Percentiles rank a stretch among this genome's conserved stretches.
phyloP scores from a whole-genome alignment of 2,888 invertebrate genomes.

The Chrysina gloriosa region DNA sequence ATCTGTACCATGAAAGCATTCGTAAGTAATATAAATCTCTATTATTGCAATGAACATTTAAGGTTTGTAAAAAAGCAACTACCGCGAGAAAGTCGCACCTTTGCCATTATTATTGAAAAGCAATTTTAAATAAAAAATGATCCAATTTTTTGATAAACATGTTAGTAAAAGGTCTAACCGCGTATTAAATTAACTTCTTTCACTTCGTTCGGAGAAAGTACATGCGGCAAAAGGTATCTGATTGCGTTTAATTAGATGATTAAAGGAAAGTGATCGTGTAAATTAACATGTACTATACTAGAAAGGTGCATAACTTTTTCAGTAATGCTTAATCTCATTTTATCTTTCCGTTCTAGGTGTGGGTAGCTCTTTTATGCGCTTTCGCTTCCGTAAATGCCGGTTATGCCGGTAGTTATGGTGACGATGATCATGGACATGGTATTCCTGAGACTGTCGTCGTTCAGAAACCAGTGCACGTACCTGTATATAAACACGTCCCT shows the following conservation, averaged over 20 bases:
- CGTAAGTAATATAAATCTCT: slow-evolving; percentile 33
- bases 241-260: neutral
- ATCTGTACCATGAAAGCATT: slow-evolving; percentile 41
- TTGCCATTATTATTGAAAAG: too few species aligned
- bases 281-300: neutral
- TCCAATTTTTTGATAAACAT: too few species aligned
- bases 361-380: slow-evolving; percentile 41
- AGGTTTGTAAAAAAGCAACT: neutral
- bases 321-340: neutral
- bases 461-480: slow-evolving; percentile 72
- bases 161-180: too few species aligned
- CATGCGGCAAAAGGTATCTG: neutral
- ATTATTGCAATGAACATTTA: neutral
- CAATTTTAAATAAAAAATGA: too few species aligned
- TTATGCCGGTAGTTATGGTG: slow-evolving; percentile 42
- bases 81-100: neutral
- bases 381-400: slow-evolving; percentile 45
- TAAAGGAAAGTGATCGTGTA: neutral
- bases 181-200: too few species aligned
- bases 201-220: too few species aligned
- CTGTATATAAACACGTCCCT: slow-evolving; percentile 67
- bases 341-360: slow-evolving; percentile 36
- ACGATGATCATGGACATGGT: slow-evolving; percentile 40
- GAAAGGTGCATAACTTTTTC: neutral
- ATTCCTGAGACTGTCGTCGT: slow-evolving; percentile 74